These are phyloP conservation scores for Eupithecia insigniata DNA, from an alignment of 2,888 invertebrate genomes.

Conservation along the genomic window DNA sequence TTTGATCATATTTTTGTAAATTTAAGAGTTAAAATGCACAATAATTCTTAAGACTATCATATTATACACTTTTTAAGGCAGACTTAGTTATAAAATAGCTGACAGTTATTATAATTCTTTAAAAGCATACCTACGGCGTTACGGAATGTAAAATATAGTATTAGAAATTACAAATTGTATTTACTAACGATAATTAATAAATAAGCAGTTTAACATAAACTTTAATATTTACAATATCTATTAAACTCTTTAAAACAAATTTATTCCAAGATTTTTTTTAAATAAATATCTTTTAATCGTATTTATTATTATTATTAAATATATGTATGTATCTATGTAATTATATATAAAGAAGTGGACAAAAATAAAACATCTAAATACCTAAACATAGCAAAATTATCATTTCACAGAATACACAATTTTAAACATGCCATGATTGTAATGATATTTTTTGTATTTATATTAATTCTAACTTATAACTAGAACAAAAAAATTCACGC, in stretches of 20 bases:
- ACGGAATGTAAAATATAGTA: not conserved
- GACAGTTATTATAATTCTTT: not conserved
- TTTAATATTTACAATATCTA: conserved; percentile 23
- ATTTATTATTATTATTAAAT: not conserved
- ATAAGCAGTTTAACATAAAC: not conserved
- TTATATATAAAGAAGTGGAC: conserved; percentile 3
- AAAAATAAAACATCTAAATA: conserved; percentile 22
- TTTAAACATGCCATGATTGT: conserved; percentile 25
- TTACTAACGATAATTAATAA: not conserved
- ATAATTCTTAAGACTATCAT: not conserved
- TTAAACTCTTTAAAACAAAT: not conserved
- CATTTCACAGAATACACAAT: conserved; percentile 29
- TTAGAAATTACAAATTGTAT: not conserved
- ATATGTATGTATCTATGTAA: not conserved
- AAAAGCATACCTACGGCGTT: not conserved
- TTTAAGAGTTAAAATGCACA: not conserved
- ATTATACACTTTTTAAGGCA: conserved; percentile 2
- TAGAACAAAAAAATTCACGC: conserved; percentile 45
- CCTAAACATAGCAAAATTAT: conserved; percentile 21
- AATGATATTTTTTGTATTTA: conserved; percentile 38
- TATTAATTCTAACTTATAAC: conserved; percentile 32
- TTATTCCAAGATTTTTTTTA: not conserved
- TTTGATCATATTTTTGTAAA: not conserved
- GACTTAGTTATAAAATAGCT: conserved; percentile 7
- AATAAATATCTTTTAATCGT: not conserved